Percentiles rank a stretch among this genome's conserved stretches.
Conservation (phyloP, 2,797 vertebrate genomes). For the Micromesistius poutassou region DNA sequence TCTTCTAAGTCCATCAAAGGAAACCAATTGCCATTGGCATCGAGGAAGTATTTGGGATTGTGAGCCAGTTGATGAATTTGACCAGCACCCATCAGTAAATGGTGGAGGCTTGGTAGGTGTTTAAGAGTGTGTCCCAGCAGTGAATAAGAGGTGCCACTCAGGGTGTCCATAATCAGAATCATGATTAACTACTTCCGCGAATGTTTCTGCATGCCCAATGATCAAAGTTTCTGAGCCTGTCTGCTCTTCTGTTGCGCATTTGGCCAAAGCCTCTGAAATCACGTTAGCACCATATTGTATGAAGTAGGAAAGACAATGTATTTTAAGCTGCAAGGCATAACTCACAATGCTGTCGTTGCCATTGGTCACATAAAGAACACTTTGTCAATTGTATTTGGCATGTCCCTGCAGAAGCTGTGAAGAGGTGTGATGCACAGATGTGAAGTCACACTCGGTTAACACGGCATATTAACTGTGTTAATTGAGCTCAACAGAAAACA, state of each 20-base stretch:
- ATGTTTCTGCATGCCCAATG: background rate
- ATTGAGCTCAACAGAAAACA: constrained; percentile 49
- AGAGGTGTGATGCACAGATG: constrained; percentile 62
- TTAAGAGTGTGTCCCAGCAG: background rate
- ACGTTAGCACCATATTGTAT: background rate
- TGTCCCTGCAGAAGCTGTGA: constrained; percentile 33
- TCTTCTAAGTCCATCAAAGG: background rate
- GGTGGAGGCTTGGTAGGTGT: background rate
- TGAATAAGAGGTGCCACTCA: background rate
- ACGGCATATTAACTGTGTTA: constrained; percentile 56
- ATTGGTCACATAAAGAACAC: background rate
- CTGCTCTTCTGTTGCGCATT: background rate
- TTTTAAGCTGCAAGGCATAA: background rate
- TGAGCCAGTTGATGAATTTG: constrained; percentile 2
- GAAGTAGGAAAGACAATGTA: background rate
- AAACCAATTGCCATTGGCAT: constrained; percentile 1
- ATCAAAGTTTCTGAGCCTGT: background rate
- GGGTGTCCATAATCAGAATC: background rate
- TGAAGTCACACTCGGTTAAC: constrained; percentile 50
- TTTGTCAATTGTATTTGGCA: constrained; percentile 28
- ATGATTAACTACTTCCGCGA: background rate
- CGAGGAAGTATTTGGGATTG: background rate
- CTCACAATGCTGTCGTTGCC: background rate
- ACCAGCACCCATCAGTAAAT: background rate
- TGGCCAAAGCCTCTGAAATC: background rate